Base-by-base conservation (phyloP, 2,113 vertebrate genomes). In the Calcarius ornatus region DNA sequence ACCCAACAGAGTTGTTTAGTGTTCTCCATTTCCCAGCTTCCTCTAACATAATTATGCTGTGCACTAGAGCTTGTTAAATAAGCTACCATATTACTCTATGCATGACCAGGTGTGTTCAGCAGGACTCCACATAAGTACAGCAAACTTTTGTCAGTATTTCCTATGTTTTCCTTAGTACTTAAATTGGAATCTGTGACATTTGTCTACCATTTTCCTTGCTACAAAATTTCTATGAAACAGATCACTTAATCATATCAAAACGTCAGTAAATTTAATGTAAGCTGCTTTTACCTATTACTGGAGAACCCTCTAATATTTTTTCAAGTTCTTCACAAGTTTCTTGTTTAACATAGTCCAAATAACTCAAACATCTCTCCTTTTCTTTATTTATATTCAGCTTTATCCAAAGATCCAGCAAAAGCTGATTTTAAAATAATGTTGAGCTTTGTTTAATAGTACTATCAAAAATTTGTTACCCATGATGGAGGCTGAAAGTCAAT, bases 151-250 rank as follows among this genome's bases (percentile, higher is more conserved):
- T 70, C 85, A 95, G 35, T 65, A 72, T 85, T 95, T 94, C 73
- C 48, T 51, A 69, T 68, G 93, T 78, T 92, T 70, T 94, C 22
- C 22, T 92, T 75, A 76, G 86, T 33, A 70, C 28, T 59, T 68
- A 75, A 54, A 60, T 81, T 94, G 70, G 82, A 94, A 93, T 68
- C 40, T 2, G 4, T 79, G 92, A 82, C 38, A 90, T 97, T 94
- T 93, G 33, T 88, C 25, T 88, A 81, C 66, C 37, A 85, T 76
- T 92, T 83, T 84, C n/a, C 20, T 73, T 69, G 64, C 68, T 48
- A 63, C 45, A 37, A 53, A 19, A 31, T 90, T 69, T 95, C 72
- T 72, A 50, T 53, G 50, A 94, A 93, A 94, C 13, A 79, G 37
- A 45, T 92, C 61, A 94, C 54, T 65, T 89, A 31, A 86, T 43